Evolutionary conservation across 2,797 vertebrate genomes (phyloP), one percentile per base, ranked within the genome.

Genomic region (Thalassophryne amazonica): DNA sequence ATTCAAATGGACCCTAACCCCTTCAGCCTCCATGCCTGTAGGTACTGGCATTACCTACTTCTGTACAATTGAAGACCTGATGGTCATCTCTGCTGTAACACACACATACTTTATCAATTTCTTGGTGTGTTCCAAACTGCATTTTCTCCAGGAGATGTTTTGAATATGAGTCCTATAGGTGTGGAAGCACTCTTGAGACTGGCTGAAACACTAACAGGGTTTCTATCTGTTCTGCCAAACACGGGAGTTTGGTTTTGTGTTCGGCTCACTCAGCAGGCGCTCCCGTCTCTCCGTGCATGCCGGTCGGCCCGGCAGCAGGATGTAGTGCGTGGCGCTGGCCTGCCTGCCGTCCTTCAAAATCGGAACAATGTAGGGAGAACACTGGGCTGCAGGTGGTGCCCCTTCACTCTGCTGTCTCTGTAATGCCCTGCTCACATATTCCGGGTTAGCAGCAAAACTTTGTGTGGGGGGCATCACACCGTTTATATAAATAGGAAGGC

Each of bases 391-490:
- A 12, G 72, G 58, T 3, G 91, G 73, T 3, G 85, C 76, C n/a
- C 92, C 90, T 37, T 95, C 93, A 8, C 91, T 94, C 54, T 89
- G 88, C 81, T 93, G 93, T 82, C 92, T 91, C 57, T 92, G 93
- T 24, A 92, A 82, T 3, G 90, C 90, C 82, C 93, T 96, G 73
- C 96, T 98, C 60, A 98, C 95, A 0, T 98, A 99, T 27, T 99
- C 93, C 3, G 97, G 97, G 67, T 99, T 95, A 2, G 97, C 94
- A 49, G 97, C 97, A 57, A 99, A 99, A 73, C 97, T 99, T 86
- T 99, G 97, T 0, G 97, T 99, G 2, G 94, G 93, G 25, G 97
- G 97, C 97, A 99, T 99, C 46, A 98, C 93, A 30, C 97, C 96
- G 0, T 98, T 95, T 86, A 97, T 91, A 70, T 99, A 98, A 30